These are phyloP conservation scores for Heterodera schachtii DNA, from an alignment of 1,140 invertebrate species.

Conservation along the genomic window DNA sequence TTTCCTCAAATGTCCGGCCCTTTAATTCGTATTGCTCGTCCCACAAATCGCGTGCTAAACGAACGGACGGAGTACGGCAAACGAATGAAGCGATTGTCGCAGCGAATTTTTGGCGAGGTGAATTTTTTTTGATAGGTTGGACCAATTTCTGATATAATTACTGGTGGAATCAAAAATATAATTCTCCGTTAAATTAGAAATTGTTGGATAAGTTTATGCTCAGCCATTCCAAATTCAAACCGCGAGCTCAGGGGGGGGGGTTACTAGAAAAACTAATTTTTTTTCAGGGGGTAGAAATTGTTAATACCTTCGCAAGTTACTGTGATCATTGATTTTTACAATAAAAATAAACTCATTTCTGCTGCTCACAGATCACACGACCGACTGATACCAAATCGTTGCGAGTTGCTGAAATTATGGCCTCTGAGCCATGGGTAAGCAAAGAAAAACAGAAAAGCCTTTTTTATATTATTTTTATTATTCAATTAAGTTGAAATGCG, in stretches of 20 bases:
- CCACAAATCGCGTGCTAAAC: slow-evolving; percentile 43
- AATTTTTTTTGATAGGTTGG: slow-evolving; percentile 18
- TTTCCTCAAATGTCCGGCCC: slow-evolving; percentile 12
- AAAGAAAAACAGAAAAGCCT: no score
- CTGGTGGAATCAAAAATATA: no score
- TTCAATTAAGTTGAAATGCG: neutral
- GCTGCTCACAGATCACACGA: slow-evolving; percentile 29
- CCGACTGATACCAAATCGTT: slow-evolving; percentile 42
- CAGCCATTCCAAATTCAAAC: no score
- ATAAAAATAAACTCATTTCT: no score
- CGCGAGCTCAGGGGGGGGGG: no score
- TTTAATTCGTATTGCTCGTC: slow-evolving; percentile 24
- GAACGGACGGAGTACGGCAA: slow-evolving; percentile 60
- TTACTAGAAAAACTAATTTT: no score
- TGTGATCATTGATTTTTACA: no score
- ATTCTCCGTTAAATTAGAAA: no score
- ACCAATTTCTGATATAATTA: neutral
- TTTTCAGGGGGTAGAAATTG: no score
- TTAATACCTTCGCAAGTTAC: no score
- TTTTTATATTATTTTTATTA: no score
- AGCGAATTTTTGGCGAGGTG: slow-evolving; percentile 63
- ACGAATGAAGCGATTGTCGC: slow-evolving; percentile 58
- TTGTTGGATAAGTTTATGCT: no score
- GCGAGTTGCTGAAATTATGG: slow-evolving; percentile 62
- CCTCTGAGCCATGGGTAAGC: slow-evolving; percentile 50